Evolutionary conservation across 2,797 vertebrate species (phyloP).

Genomic region (Enteromius unitaeniatus): DNA sequence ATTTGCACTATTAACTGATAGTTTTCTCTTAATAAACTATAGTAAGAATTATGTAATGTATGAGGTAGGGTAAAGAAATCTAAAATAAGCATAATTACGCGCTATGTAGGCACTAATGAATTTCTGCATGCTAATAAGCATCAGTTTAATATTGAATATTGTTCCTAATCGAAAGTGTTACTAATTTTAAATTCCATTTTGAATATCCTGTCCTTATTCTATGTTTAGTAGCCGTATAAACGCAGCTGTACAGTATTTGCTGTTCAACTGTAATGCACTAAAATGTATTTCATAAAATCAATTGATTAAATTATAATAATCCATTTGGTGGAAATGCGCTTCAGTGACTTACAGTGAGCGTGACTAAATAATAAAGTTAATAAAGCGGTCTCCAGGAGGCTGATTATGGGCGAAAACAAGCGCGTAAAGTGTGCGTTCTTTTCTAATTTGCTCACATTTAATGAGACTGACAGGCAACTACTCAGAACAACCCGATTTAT

Average conservation of each 20-base stretch:
- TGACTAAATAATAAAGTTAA: not conserved
- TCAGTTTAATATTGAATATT: not conserved
- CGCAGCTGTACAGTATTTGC: not conserved
- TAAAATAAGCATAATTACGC: not conserved
- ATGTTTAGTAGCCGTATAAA: not conserved
- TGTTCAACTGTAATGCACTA: not conserved
- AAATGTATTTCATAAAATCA: not conserved
- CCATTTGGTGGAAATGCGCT: not conserved
- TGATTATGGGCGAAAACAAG: not conserved
- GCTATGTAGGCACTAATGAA: not conserved
- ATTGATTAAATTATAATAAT: not conserved
- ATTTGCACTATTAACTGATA: not conserved
- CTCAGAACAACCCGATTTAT: not conserved
- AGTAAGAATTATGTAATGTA: not conserved
- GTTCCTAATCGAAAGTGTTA: not conserved
- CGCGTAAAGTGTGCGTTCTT: not conserved
- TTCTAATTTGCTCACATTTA: not conserved
- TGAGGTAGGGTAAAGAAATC: not conserved
- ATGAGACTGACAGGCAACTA: not conserved
- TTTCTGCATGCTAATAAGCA: not conserved
- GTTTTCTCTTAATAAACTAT: not conserved
- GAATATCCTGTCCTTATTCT: not conserved
- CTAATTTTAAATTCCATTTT: not conserved
- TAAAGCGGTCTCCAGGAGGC: too few species aligned
- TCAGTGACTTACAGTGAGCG: not conserved